Conservation (phyloP, 2,888 invertebrate species). For the Aleiodes testaceus region DNA sequence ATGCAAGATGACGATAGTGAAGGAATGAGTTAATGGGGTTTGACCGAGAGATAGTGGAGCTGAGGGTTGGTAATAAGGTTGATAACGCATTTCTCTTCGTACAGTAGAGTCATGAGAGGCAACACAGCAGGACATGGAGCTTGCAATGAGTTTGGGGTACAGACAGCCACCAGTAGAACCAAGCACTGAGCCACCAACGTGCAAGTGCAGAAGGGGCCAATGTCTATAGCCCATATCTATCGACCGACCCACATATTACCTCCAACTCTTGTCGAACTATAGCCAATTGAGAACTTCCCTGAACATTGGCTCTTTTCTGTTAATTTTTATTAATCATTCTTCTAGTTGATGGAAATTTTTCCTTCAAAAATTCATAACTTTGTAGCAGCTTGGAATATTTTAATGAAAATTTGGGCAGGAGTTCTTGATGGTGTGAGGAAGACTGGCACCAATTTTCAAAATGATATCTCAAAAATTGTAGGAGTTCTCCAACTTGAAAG, state of each 20-base stretch:
- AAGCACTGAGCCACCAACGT: neutral
- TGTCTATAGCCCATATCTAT: constrained; percentile 48
- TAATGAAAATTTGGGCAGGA: too few species aligned
- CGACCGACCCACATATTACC: constrained; percentile 65
- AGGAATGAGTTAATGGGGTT: constrained; percentile 64
- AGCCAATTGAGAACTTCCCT: constrained; percentile 54
- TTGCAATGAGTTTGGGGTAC: constrained; percentile 15
- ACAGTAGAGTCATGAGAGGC: constrained; percentile 6
- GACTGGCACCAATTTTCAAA: too few species aligned
- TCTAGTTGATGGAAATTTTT: too few species aligned
- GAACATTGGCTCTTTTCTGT: too few species aligned
- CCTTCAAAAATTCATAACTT: too few species aligned
- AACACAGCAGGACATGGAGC: constrained; percentile 22
- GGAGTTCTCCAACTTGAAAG: too few species aligned
- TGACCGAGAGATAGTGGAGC: constrained; percentile 55
- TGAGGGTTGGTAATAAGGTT: constrained; percentile 28
- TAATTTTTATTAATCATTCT: too few species aligned
- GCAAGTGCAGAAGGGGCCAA: constrained; percentile 31
- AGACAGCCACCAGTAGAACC: constrained; percentile 12
- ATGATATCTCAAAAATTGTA: too few species aligned
- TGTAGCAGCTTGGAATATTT: too few species aligned
- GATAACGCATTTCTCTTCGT: constrained; percentile 19
- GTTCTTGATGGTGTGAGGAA: too few species aligned
- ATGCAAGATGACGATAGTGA: constrained; percentile 48
- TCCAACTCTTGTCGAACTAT: constrained; percentile 55